phyloP scores from a whole-genome alignment of 1,140 invertebrate species.

The Panulirus ornatus region DNA sequence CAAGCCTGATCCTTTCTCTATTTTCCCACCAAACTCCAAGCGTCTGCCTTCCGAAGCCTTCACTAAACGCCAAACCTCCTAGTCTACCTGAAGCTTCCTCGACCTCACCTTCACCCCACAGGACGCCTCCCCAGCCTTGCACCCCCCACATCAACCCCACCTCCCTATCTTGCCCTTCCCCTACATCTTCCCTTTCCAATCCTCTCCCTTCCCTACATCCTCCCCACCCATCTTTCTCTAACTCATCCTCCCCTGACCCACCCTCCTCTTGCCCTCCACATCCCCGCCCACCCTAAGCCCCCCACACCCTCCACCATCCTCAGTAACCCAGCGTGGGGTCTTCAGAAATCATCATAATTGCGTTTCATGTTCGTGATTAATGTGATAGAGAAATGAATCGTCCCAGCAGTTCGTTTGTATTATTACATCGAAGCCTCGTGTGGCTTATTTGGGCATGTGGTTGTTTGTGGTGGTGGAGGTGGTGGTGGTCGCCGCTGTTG shows the following conservation, averaged over 20 bases:
- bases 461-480: not conserved
- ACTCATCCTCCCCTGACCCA: not conserved
- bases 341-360: slow-evolving; percentile 6
- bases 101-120: too few species aligned
- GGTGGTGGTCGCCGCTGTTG: too few species aligned
- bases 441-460: not conserved
- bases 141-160: not conserved
- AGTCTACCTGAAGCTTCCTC: too few species aligned
- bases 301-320: not conserved
- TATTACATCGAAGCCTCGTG: not conserved
- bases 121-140: not conserved
- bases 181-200: not conserved
- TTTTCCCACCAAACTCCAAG: too few species aligned
- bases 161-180: too few species aligned
- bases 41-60: too few species aligned
- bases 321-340: slow-evolving; percentile 1
- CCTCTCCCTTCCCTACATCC: not conserved
- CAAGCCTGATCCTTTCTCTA: not conserved
- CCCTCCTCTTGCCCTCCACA: not conserved
- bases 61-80: too few species aligned
- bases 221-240: too few species aligned
- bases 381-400: not conserved
- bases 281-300: not conserved
- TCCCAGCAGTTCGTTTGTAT: not conserved
- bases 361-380: slow-evolving; percentile 5